Conservation (phyloP, 2,113 vertebrate genomes). For the Amazona vittata region DNA sequence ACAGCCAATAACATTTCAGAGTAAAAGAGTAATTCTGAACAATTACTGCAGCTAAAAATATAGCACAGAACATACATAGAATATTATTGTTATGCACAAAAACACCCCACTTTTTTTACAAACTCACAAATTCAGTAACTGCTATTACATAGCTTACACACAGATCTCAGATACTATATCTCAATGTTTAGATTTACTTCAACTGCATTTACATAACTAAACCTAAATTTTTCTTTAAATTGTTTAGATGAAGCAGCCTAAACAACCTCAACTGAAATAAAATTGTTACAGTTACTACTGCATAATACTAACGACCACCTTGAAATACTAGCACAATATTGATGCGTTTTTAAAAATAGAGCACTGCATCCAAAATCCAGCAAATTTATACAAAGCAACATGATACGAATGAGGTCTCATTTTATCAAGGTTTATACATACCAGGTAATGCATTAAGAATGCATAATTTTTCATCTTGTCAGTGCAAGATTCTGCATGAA, state of each 20-base stretch:
- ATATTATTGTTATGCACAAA: not conserved
- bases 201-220: not conserved
- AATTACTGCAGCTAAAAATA: not conserved
- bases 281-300: not conserved
- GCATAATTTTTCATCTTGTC: not conserved
- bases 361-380: not conserved
- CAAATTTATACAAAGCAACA: not conserved
- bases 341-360: not conserved
- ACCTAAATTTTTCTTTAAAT: not conserved
- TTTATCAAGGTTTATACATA: not conserved
- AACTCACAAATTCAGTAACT: not conserved
- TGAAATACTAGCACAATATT: not conserved
- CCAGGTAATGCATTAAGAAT: not conserved
- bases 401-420: not conserved
- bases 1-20: not conserved
- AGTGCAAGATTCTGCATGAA: not conserved
- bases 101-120: not conserved
- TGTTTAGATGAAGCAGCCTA: not conserved
- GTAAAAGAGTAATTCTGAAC: not conserved
- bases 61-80: not conserved
- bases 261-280: not conserved
- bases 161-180: not conserved
- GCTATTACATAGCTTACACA: not conserved
- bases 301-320: not conserved
- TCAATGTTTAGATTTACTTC: not conserved